These are phyloP conservation scores for Cheilosia grossa DNA, from an alignment of 2,888 invertebrate species.

Conservation along the genomic window DNA sequence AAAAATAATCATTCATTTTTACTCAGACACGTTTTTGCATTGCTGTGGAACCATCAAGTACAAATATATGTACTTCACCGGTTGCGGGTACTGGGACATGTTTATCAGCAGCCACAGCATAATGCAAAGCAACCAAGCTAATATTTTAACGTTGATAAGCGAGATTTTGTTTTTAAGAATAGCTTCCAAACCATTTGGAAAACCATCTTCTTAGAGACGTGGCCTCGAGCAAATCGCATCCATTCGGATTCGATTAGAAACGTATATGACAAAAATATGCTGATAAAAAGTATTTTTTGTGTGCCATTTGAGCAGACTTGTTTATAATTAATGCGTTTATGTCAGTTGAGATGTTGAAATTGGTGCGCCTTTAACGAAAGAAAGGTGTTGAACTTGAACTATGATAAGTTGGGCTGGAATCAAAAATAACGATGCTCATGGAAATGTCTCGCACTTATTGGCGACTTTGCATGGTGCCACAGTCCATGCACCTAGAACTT, in stretches of 20 bases:
- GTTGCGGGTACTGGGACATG: slow-evolving; percentile 21
- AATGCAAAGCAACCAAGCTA: slow-evolving; percentile 52
- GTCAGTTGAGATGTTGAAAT: background rate
- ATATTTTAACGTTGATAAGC: slow-evolving; percentile 17
- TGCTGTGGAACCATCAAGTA: slow-evolving; percentile 11
- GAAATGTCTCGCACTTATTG: too few relatives aligned
- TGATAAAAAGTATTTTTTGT: slow-evolving; percentile 9
- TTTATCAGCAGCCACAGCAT: slow-evolving; percentile 58
- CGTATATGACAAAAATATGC: background rate
- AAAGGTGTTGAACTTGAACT: background rate
- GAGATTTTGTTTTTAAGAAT: background rate
- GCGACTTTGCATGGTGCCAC: too few relatives aligned
- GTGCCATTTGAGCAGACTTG: slow-evolving; percentile 4
- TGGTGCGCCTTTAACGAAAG: background rate
- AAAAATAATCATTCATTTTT: slow-evolving; percentile 49
- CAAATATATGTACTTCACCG: background rate
- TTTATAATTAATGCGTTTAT: slow-evolving; percentile 36
- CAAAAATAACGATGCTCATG: background rate
- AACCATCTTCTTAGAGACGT: slow-evolving; percentile 7
- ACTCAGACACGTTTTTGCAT: slow-evolving; percentile 60
- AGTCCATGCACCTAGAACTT: too few relatives aligned
- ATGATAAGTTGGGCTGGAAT: slow-evolving; percentile 1
- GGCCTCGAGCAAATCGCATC: slow-evolving; percentile 18
- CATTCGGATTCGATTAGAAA: slow-evolving; percentile 31
- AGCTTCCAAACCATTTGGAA: background rate